These are phyloP conservation scores for Euphydryas editha DNA, from an alignment of 2,888 invertebrate species.

Conservation along the genomic window DNA sequence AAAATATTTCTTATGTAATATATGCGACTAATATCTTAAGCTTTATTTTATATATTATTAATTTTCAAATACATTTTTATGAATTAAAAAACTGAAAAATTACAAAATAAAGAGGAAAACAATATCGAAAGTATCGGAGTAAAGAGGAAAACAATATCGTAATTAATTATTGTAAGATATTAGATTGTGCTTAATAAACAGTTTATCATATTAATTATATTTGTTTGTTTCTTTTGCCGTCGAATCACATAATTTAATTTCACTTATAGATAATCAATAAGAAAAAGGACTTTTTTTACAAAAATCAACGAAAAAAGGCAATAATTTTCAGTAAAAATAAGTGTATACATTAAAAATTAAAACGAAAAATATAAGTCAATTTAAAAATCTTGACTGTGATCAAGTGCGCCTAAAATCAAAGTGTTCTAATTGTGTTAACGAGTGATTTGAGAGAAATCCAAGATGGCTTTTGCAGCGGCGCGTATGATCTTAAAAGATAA, in stretches of 20 bases:
- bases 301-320: conserved; percentile 27
- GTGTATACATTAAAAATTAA: conserved; percentile 36
- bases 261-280: conserved; percentile 5
- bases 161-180: too few species aligned
- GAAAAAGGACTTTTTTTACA: not conserved
- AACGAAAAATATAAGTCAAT: conserved; percentile 42
- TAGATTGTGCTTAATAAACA: too few species aligned
- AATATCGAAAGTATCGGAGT: too few species aligned
- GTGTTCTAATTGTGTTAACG: conserved; percentile 39
- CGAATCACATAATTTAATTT: conserved; percentile 7
- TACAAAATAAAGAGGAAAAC: too few species aligned
- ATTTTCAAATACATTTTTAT: too few species aligned
- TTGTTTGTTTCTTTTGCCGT: not conserved
- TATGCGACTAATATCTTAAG: too few species aligned
- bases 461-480: conserved; percentile 93
- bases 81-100: too few species aligned
- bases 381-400: conserved; percentile 45
- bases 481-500: conserved; percentile 93
- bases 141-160: too few species aligned
- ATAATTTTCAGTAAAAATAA: conserved; percentile 22
- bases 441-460: conserved; percentile 47
- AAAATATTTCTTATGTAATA: too few species aligned
- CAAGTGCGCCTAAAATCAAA: conserved; percentile 35
- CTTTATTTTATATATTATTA: too few species aligned
- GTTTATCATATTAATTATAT: not conserved